These are phyloP conservation scores for Drosophila simulans DNA, from an alignment of 1,140 invertebrate genomes.

Conservation along the genomic window DNA sequence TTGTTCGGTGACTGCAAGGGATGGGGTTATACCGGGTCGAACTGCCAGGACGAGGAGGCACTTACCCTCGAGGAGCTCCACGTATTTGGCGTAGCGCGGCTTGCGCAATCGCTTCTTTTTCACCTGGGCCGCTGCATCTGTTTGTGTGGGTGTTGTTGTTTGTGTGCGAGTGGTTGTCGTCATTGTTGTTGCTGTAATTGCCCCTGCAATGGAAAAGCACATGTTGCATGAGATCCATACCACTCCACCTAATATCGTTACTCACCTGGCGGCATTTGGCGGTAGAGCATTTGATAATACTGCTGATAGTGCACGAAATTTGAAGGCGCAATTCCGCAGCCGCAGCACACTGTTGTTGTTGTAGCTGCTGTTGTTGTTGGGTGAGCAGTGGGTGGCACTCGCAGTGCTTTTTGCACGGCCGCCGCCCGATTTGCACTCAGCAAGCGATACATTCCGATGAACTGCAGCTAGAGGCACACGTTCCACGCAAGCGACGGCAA, in stretches of 20 bases:
- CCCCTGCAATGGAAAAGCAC: conserved; percentile 16
- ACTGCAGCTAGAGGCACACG: conserved; percentile 26
- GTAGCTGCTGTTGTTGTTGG: neutral
- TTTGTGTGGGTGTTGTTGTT: conserved; percentile 68
- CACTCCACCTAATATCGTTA: neutral
- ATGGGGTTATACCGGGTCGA: too few relatives aligned
- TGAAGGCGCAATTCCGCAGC: conserved; percentile 40
- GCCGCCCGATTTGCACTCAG: conserved; percentile 53
- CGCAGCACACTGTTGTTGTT: conserved; percentile 53
- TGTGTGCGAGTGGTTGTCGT: conserved; percentile 33
- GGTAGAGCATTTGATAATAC: conserved; percentile 77
- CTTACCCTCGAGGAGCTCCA: conserved; percentile 76
- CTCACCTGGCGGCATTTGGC: conserved; percentile 66
- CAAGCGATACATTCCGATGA: conserved; percentile 68
- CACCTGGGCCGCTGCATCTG: conserved; percentile 46
- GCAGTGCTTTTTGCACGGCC: conserved; percentile 50
- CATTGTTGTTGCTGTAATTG: conserved; percentile 34
- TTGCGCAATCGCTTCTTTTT: conserved; percentile 73
- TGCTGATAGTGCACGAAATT: conserved; percentile 70
- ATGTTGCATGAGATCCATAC: neutral
- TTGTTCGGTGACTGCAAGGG: conserved; percentile 86
- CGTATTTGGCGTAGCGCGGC: conserved; percentile 78
- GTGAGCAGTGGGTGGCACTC: conserved; percentile 39
- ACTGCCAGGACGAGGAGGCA: too few relatives aligned
- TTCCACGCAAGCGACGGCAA: conserved; percentile 5